phyloP scores from a whole-genome alignment of 2,888 invertebrate genomes.

The Sthenelais limicola region DNA sequence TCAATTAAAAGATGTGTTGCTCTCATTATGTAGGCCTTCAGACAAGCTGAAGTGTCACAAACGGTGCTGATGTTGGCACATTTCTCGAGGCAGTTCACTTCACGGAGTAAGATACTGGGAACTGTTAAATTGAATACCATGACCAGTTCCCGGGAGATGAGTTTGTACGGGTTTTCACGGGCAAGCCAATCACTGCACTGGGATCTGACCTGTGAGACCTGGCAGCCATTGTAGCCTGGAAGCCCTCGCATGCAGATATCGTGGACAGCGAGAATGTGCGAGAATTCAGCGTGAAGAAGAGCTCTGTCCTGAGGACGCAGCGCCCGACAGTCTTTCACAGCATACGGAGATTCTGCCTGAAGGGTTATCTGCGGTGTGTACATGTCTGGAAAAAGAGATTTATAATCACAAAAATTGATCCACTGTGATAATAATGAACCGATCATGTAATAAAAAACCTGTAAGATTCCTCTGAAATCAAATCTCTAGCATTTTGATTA shows the following conservation, averaged over 20 bases:
- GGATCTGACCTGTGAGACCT: constrained; percentile 24
- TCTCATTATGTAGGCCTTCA: constrained; percentile 22
- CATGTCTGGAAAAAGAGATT: constrained; percentile 31
- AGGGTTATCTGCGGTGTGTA: constrained; percentile 18
- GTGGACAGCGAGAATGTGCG: constrained; percentile 33
- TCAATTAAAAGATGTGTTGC: neutral
- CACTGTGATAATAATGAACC: too few relatives aligned
- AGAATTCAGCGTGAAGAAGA: constrained; percentile 22
- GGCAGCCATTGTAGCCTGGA: constrained; percentile 29
- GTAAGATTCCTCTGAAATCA: too few relatives aligned
- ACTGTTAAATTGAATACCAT: constrained; percentile 23
- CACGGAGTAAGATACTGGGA: neutral
- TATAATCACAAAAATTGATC: too few relatives aligned
- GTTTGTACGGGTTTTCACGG: neutral
- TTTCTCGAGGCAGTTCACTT: neutral
- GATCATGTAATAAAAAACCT: too few relatives aligned
- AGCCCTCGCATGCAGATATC: constrained; percentile 30
- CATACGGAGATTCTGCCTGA: constrained; percentile 26
- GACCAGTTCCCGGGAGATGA: constrained; percentile 22
- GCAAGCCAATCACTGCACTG: constrained; percentile 31
- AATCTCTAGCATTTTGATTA: too few relatives aligned
- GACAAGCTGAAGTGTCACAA: constrained; percentile 2
- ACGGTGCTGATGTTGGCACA: neutral
- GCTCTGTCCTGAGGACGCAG: constrained; percentile 25
- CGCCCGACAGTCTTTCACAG: constrained; percentile 18